These are phyloP conservation scores for Enteromius anoplus DNA, from an alignment of 2,797 vertebrate species.

Conservation along the genomic window DNA sequence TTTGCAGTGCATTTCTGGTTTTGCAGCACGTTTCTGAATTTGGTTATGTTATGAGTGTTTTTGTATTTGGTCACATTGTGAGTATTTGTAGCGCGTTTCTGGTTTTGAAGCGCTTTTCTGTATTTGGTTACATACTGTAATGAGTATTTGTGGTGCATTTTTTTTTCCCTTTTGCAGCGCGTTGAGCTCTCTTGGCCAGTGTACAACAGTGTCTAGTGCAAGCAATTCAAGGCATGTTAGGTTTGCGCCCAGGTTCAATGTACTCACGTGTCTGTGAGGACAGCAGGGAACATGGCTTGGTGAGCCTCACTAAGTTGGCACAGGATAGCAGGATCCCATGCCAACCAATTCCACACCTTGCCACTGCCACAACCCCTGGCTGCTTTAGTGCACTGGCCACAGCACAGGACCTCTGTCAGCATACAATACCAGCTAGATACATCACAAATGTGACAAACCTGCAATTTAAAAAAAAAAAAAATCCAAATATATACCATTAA, in stretches of 20 bases:
- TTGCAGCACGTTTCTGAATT: too few species aligned
- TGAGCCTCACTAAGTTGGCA: not conserved
- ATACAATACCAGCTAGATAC: constrained; percentile 32
- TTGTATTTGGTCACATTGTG: too few species aligned
- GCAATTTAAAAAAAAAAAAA: not conserved
- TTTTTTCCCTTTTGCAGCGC: too few species aligned
- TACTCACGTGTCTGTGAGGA: constrained; percentile 45
- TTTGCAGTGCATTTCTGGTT: too few species aligned
- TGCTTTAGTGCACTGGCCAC: constrained; percentile 24
- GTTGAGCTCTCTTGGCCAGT: too few species aligned
- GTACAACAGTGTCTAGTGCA: not conserved
- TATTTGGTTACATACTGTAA: too few species aligned
- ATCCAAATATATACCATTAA: not conserved
- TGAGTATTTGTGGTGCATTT: too few species aligned
- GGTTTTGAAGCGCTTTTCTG: too few species aligned
- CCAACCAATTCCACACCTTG: not conserved
- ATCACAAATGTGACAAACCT: constrained; percentile 39
- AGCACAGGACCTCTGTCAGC: constrained; percentile 30
- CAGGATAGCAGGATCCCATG: too few species aligned
- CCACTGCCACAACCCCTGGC: too few species aligned
- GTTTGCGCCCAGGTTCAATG: not conserved
- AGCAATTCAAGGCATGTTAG: not conserved
- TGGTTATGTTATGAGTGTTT: too few species aligned
- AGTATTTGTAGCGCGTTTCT: too few species aligned
- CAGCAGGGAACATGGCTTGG: constrained; percentile 48